Base-by-base conservation (phyloP, 2,113 vertebrate genomes). In the Hippocampus barbouri region DNA sequence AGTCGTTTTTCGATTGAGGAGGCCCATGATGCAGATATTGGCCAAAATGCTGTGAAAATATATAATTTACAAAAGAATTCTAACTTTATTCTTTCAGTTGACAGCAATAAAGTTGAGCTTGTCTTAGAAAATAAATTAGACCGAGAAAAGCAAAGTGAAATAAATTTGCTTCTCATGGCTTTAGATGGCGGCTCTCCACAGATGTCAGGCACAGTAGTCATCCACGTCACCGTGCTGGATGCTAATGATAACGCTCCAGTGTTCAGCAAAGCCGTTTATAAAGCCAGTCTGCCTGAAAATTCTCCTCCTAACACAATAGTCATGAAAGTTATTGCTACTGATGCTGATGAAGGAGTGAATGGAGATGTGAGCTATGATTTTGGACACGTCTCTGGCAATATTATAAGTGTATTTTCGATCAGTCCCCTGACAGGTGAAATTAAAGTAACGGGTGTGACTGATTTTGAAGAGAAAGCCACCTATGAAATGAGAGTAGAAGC, bases 11-110 rank as follows among this genome's bases (percentile, higher is more conserved):
- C 85, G 0, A 76, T 95, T 21, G 88, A 89, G 21, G 77, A 85
- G 67, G 93, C 94, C 0, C 85, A 87, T 62, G 94, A 95, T 49
- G 74, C 89, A 63, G 94, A 95, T 73, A 86, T 92, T 18, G 88
- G 90, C 56, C 83, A 75, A 25, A 94, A 95, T 54, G 88, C 80
- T 1, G 77, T 96, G 53, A 89, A 95, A 64, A 85, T 25, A 14
- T 95, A 95, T 64, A 74, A 25, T 0, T 76, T 95, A 2, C 86
- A 81, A 30, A 64, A 78, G 4, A 92, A 89, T 0, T 75, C 87
- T 0, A 45, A 93, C 76, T 95, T 95, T 65, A 72, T 78, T 23
- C 40, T 96, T 1, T 65, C 81, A 27, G 77, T 89, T 30, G 86
- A 89, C 20, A 79, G 34, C 0, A 88, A 84, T 8, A 61, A 61